Conservation (phyloP, 2,888 invertebrate species). For the Nasonovia ribisnigri region DNA sequence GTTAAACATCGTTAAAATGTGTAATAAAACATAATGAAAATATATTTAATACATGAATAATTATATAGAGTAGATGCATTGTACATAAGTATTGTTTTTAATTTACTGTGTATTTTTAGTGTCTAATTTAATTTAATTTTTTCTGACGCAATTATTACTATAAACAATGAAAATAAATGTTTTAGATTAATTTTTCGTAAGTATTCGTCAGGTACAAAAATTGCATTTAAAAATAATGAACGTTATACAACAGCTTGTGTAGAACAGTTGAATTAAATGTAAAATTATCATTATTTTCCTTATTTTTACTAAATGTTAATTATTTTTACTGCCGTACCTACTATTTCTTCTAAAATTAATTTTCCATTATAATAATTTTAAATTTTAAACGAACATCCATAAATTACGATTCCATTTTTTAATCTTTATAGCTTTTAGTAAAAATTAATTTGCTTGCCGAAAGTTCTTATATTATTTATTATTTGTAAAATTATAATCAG, state of each 20-base stretch:
- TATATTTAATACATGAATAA: neutral
- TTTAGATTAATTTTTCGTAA: neutral
- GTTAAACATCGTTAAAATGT: neutral
- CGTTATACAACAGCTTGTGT: neutral
- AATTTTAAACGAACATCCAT: neutral
- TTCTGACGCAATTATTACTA: neutral
- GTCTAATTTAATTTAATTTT: neutral
- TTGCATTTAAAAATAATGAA: neutral
- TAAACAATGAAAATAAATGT: neutral
- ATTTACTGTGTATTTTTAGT: neutral
- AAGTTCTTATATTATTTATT: neutral
- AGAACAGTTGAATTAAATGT: neutral
- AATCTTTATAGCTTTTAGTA: neutral
- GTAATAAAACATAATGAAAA: neutral
- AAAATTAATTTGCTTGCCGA: neutral
- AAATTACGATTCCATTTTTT: neutral
- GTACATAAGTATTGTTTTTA: neutral
- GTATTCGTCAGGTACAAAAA: neutral
- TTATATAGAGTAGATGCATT: neutral
- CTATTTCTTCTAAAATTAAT: neutral
- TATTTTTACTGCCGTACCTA: neutral
- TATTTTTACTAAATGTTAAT: neutral
- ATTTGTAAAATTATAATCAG: neutral
- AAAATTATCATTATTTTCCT: neutral
- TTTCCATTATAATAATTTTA: neutral